A percentile compares a stretch with the other conserved stretches of the same genome.
phyloP scores from a whole-genome alignment of 2,888 invertebrate genomes.

The Stictocephala bisonia region DNA sequence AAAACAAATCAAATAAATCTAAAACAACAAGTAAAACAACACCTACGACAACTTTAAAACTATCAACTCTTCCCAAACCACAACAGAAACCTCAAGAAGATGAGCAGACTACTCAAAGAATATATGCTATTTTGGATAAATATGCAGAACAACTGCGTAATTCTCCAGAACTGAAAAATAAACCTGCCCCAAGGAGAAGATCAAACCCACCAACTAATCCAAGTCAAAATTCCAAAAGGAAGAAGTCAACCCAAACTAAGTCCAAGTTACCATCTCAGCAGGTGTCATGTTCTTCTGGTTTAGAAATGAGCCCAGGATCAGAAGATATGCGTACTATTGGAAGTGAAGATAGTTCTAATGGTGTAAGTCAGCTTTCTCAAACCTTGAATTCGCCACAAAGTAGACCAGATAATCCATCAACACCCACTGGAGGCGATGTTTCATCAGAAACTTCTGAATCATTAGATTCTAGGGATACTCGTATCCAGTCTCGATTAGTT shows the following conservation, averaged over 20 bases:
- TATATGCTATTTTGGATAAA: constrained; percentile 81
- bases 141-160: constrained; percentile 84
- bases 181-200: constrained; percentile 81
- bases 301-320: constrained; percentile 72
- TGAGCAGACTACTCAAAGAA: constrained; percentile 82
- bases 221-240: constrained; percentile 75
- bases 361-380: constrained; percentile 69
- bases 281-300: constrained; percentile 56
- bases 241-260: constrained; percentile 73
- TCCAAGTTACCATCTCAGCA: constrained; percentile 67
- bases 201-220: constrained; percentile 80
- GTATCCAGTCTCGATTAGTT: constrained; percentile 55
- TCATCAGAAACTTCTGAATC: constrained; percentile 62
- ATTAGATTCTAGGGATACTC: constrained; percentile 59
- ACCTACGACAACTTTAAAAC: constrained; percentile 67
- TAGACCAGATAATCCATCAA: constrained; percentile 62
- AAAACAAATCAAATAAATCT: constrained; percentile 56
- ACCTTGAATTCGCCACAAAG: constrained; percentile 65
- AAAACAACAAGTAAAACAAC: constrained; percentile 66
- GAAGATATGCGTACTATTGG: constrained; percentile 79
- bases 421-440: constrained; percentile 70
- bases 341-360: constrained; percentile 82
- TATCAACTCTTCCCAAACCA: constrained; percentile 74
- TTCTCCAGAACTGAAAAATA: constrained; percentile 82
- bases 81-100: constrained; percentile 83